These are phyloP conservation scores for Dicaeum eximium DNA, from an alignment of 2,113 vertebrate species.

Conservation along the genomic window DNA sequence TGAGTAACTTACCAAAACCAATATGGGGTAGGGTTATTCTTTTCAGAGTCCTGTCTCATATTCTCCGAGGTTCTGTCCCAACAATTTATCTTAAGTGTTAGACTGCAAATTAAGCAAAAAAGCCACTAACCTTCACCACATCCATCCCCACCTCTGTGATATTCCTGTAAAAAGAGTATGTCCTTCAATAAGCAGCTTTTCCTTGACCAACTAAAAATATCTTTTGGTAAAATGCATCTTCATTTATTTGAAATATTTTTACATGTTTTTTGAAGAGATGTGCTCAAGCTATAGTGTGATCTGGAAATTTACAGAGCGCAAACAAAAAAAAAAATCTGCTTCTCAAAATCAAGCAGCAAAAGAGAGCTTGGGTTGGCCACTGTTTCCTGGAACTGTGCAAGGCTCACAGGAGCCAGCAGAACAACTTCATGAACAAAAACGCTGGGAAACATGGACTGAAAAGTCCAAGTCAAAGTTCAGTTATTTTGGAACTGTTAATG, in stretches of 20 bases:
- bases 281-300: neutral
- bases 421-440: neutral
- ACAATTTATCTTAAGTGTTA: neutral
- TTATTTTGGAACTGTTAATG: conserved; percentile 26
- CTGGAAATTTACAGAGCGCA: neutral
- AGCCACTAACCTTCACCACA: neutral
- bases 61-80: neutral
- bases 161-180: neutral
- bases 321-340: neutral
- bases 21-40: neutral
- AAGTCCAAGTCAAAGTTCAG: conserved; percentile 13
- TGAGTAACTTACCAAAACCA: neutral
- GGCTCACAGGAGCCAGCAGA: neutral
- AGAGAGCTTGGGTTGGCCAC: neutral
- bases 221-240: neutral
- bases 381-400: neutral
- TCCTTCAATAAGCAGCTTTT: neutral
- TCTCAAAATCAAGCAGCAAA: neutral
- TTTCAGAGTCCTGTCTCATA: neutral
- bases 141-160: neutral
- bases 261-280: neutral
- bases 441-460: neutral
- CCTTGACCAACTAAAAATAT: neutral
- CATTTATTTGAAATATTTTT: neutral
- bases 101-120: neutral